Percentiles rank a stretch among this genome's conserved stretches.
Evolutionary conservation across 2,888 invertebrate species (phyloP).

Genomic region (Ecdyonurus torrentis): DNA sequence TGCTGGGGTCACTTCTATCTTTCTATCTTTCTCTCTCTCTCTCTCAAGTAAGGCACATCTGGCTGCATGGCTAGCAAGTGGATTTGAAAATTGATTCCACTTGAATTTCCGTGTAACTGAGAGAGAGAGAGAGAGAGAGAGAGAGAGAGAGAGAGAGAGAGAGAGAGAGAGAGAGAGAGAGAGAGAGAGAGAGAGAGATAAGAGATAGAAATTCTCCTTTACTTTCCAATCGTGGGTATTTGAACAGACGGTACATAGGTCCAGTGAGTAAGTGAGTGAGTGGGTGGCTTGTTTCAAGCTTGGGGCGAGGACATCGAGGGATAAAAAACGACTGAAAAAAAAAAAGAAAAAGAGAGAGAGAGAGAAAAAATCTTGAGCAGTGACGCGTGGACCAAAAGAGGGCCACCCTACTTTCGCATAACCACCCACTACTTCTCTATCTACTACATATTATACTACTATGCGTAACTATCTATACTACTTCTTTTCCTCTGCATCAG

Average conservation of each 20-base stretch:
- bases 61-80: conserved; percentile 8
- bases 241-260: not conserved
- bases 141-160: not conserved
- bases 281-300: too few species aligned
- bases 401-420: not conserved
- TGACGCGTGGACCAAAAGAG: not conserved
- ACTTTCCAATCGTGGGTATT: not conserved
- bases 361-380: not conserved
- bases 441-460: not conserved
- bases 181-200: too few species aligned
- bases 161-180: not conserved
- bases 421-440: not conserved
- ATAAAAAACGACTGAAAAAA: not conserved
- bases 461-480: too few species aligned
- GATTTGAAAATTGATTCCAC: conserved; percentile 15
- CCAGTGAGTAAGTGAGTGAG: not conserved
- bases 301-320: not conserved
- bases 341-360: not conserved
- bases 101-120: conserved; percentile 12
- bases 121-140: not conserved
- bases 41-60: not conserved
- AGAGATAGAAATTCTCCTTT: not conserved
- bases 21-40: too few species aligned
- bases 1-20: too few species aligned
- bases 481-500: too few species aligned